Evolutionary conservation across 2,888 invertebrate species (phyloP), one percentile per base, ranked within the genome.

Genomic region (Acleris literana): DNA sequence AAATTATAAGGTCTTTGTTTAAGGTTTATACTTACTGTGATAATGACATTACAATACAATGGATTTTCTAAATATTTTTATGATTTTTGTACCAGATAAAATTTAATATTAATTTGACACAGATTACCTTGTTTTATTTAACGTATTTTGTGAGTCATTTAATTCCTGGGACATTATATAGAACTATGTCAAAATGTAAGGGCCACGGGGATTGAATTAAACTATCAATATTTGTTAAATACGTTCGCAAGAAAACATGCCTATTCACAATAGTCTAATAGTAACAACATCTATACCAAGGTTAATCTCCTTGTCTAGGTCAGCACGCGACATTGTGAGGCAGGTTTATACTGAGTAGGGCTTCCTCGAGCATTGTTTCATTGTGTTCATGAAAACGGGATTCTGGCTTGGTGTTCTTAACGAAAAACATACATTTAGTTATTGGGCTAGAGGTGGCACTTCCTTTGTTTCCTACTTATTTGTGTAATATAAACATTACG

Each of bases 241-340:
- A 39, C 1, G 33, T 39, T 39, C 11, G 39, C 39, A 39, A 39
- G 13, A 13, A 13, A 39, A 39, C 13, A 39, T 39, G 39, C 39
- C 17, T n/a, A n/a, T 44, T 44, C 5, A 6, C 1, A 16, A 43
- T 44, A 39, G 39, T 39, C 39, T 39, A 46, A n/a, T 69, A 64
- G 69, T 59, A 75, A 74, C 39, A 74, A 74, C 71, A 76, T 83
- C 85, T 85, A 82, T 85, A 29, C 58, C 66, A 67, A 69, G 64
- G 66, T 83, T 86, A 85, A 84, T 81, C 82, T 77, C 70, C 73
- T 63, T 77, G 85, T 83, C 85, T 86, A 85, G 85, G 84, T 80
- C 85, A 82, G 73, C 80, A 78, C 81, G 80, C 80, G 84, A 86
- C 84, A 85, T 85, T 85, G 84, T 71, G 72, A 73, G 71, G 72